These are phyloP conservation scores for Drosophila barbarae DNA, from an alignment of 2,888 invertebrate species.

Conservation along the genomic window DNA sequence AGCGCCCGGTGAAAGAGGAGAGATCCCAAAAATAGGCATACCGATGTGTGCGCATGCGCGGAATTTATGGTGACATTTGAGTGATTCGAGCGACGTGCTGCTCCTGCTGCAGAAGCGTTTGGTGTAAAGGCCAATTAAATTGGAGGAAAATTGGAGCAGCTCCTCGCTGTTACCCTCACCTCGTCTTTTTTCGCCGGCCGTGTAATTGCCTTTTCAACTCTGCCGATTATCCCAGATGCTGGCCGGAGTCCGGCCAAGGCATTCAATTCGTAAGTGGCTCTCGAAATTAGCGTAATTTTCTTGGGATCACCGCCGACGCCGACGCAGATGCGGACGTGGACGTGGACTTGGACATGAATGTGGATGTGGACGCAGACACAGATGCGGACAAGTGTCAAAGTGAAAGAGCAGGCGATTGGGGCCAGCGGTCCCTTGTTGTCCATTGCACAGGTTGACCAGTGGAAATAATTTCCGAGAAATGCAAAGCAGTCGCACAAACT, in stretches of 20 bases:
- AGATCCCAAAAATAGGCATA: conserved; percentile 69
- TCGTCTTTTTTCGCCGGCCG: conserved; percentile 47
- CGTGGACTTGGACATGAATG: not conserved
- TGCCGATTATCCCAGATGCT: conserved; percentile 72
- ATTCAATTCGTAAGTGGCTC: conserved; percentile 63
- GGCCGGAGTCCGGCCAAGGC: conserved; percentile 30
- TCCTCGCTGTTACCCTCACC: conserved; percentile 29
- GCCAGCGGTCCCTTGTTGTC: conserved; percentile 39
- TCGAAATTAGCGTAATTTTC: conserved; percentile 73
- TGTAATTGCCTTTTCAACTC: conserved; percentile 71
- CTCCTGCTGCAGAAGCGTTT: conserved; percentile 49
- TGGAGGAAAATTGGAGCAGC: conserved; percentile 68
- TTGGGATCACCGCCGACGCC: conserved; percentile 50
- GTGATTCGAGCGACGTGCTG: conserved; percentile 72
- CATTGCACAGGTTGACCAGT: conserved; percentile 57
- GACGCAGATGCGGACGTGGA: conserved; percentile 1
- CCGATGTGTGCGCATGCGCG: conserved; percentile 75
- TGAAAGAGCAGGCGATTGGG: conserved; percentile 62
- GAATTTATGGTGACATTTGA: conserved; percentile 77
- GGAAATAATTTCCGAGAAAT: conserved; percentile 64
- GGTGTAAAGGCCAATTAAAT: conserved; percentile 71
- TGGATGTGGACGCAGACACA: not conserved
- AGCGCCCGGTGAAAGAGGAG: conserved; percentile 30
- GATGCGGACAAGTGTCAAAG: conserved; percentile 68
- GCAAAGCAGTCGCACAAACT: conserved; percentile 45